Evolutionary conservation across 2,113 vertebrate genomes (phyloP).

Genomic region (Prietella phreatophila): DNA sequence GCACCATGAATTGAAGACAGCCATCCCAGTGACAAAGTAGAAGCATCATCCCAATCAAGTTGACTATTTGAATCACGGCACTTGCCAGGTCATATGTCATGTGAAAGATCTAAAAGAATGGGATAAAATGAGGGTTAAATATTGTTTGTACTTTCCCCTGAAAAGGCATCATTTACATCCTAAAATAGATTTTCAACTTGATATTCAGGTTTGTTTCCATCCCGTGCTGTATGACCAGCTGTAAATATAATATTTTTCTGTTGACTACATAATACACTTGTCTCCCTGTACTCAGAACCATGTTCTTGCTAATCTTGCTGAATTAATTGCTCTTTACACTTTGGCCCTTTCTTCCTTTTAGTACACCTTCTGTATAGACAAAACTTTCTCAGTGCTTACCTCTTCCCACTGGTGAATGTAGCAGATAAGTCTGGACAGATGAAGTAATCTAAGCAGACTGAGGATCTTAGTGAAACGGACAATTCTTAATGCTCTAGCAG

Average conservation of each 20-base stretch:
- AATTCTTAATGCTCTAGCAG: conserved; percentile 72
- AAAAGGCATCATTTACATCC: not conserved
- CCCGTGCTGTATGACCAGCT: not conserved
- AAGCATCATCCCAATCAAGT: conserved; percentile 79
- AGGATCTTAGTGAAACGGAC: conserved; percentile 80
- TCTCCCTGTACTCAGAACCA: not conserved
- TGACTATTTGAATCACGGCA: conserved; percentile 75
- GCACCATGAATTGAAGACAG: conserved; percentile 78
- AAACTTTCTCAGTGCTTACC: conserved; percentile 59
- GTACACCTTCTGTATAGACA: not conserved
- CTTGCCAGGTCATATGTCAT: conserved; percentile 79
- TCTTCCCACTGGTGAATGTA: conserved; percentile 80
- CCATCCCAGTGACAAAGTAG: conserved; percentile 78
- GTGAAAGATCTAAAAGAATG: conserved; percentile 70
- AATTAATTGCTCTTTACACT: not conserved
- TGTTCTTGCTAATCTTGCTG: not conserved
- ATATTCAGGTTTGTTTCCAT: not conserved
- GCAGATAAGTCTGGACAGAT: conserved; percentile 76
- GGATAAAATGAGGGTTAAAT: not conserved
- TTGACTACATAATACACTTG: not conserved
- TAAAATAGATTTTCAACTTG: not conserved
- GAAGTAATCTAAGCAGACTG: conserved; percentile 73
- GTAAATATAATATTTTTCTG: not conserved
- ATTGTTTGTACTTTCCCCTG: not conserved
- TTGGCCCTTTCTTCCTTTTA: not conserved